Conservation (phyloP, 2,797 vertebrate genomes). For the Pantherophis alleghaniensis region DNA sequence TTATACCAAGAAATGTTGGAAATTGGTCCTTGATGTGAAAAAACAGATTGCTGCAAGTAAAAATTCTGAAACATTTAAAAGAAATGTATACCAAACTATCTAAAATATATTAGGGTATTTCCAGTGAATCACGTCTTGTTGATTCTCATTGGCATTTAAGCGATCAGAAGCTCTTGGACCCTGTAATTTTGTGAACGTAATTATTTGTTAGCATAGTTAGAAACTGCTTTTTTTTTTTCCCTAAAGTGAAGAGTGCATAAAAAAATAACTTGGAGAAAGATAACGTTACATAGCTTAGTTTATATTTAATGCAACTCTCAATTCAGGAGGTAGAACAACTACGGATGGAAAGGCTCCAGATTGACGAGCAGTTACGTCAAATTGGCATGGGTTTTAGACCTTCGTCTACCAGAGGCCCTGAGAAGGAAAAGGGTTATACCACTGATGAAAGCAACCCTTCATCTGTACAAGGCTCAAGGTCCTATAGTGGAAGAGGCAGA, state of each 20-base stretch:
- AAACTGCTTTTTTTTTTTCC: background rate
- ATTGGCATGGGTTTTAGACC: constrained; percentile 93
- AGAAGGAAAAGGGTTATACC: constrained; percentile 83
- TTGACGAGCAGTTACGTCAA: constrained; percentile 94
- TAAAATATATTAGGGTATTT: background rate
- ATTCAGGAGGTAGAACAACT: constrained; percentile 93
- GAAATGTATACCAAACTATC: background rate
- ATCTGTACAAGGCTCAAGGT: constrained; percentile 84
- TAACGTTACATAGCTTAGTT: background rate
- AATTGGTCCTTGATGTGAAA: background rate
- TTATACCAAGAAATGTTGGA: too few species aligned
- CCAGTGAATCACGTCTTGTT: background rate
- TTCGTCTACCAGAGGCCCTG: constrained; percentile 74
- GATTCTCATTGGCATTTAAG: background rate
- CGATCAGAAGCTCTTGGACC: background rate
- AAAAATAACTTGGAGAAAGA: background rate
- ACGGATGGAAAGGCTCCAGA: constrained; percentile 93
- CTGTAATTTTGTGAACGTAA: background rate
- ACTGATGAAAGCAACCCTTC: constrained; percentile 82
- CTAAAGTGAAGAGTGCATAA: background rate
- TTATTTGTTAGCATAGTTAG: background rate
- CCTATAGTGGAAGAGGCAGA: constrained; percentile 90
- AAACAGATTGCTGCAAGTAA: background rate
- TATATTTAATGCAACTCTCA: constrained; percentile 21
- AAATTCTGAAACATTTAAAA: background rate